phyloP scores from a whole-genome alignment of 2,113 vertebrate species.

The Antechinus stuartii region DNA sequence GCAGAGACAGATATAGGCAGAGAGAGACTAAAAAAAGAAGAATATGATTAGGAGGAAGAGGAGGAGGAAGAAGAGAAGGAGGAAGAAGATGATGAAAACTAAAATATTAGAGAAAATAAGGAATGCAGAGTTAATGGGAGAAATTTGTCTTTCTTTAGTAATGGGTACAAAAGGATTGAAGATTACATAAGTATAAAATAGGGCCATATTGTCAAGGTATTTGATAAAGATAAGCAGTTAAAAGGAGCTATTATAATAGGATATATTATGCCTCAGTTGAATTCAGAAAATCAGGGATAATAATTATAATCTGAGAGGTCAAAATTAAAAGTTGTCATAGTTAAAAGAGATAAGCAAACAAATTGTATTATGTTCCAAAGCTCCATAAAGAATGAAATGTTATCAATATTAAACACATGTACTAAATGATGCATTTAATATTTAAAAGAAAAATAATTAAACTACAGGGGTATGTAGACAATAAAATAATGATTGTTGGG shows the following conservation, averaged over 20 bases:
- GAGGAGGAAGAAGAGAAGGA: not conserved
- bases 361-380: not conserved
- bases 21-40: not conserved
- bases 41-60: accelerated
- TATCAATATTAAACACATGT: not conserved
- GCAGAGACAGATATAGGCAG: too few relatives aligned
- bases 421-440: not conserved
- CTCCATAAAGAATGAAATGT: not conserved
- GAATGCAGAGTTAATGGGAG: not conserved
- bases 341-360: not conserved
- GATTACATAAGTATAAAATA: not conserved
- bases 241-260: not conserved
- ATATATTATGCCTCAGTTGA: not conserved
- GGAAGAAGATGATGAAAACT: accelerated
- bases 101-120: accelerated
- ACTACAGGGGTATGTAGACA: not conserved
- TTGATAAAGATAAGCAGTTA: not conserved
- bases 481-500: not conserved
- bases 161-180: not conserved
- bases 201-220: not conserved
- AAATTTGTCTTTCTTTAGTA: not conserved
- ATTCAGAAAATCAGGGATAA: not conserved
- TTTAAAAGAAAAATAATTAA: not conserved
- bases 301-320: not conserved
- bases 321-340: not conserved